phyloP scores from a whole-genome alignment of 2,113 vertebrate genomes.

The Etia nguti region DNA sequence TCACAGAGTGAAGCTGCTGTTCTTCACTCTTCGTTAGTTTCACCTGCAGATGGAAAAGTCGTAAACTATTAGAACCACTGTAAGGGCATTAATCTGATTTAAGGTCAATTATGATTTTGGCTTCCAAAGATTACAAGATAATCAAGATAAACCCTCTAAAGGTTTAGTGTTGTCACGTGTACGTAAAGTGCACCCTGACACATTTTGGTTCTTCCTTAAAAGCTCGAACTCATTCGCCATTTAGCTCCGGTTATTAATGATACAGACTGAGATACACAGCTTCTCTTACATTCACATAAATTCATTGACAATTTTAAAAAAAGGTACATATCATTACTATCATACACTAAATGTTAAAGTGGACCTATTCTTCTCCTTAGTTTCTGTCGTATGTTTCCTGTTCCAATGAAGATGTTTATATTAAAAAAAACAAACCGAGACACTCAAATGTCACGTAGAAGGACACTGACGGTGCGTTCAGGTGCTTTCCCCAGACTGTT shows the following conservation, averaged over 20 bases:
- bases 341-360: background rate
- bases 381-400: background rate
- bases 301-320: background rate
- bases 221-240: background rate
- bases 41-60: background rate
- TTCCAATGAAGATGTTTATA: background rate
- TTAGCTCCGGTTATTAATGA: background rate
- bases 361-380: background rate
- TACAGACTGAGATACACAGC: background rate
- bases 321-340: background rate
- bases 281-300: background rate
- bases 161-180: background rate
- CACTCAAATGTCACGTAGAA: background rate
- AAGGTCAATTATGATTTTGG: background rate
- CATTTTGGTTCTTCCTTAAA: background rate
- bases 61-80: rapidly evolving
- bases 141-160: background rate
- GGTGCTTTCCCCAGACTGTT: background rate
- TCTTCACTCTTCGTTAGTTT: background rate
- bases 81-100: background rate
- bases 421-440: background rate
- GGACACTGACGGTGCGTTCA: background rate
- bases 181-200: background rate
- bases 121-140: background rate
- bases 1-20: background rate